Evolutionary conservation across 2,797 vertebrate genomes (phyloP).

Genomic region (Arctocebus calabarensis): DNA sequence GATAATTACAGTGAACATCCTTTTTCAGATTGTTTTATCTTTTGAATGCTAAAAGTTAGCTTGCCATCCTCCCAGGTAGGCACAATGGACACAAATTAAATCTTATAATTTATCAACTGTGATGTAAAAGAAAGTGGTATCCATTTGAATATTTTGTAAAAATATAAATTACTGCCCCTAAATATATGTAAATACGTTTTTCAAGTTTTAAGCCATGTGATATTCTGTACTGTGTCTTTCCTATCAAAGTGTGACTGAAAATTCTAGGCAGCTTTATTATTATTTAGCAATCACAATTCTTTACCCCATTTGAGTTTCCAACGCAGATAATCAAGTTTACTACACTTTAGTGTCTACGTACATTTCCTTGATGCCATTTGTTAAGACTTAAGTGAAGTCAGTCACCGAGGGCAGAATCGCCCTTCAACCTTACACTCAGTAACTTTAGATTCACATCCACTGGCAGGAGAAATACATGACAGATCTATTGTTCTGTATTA

Average conservation of each 20-base stretch:
- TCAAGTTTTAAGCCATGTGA: slow-evolving; percentile 84
- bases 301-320: slow-evolving; percentile 82
- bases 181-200: slow-evolving; percentile 81
- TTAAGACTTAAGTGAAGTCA: slow-evolving; percentile 86
- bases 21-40: slow-evolving; percentile 51
- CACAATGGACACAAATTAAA: slow-evolving; percentile 15
- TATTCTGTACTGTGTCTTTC: slow-evolving; percentile 84
- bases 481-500: slow-evolving; percentile 91
- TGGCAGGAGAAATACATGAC: slow-evolving; percentile 90
- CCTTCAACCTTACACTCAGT: slow-evolving; percentile 86
- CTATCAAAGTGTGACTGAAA: slow-evolving; percentile 87
- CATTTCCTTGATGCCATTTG: slow-evolving; percentile 83
- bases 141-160: neutral
- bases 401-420: slow-evolving; percentile 84
- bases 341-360: slow-evolving; percentile 80
- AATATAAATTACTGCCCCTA: slow-evolving; percentile 60
- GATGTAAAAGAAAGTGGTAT: slow-evolving; percentile 2
- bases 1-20: neutral
- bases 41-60: slow-evolving; percentile 60
- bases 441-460: slow-evolving; percentile 87
- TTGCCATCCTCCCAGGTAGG: slow-evolving; percentile 23
- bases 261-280: slow-evolving; percentile 73
- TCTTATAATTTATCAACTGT: slow-evolving; percentile 27
- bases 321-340: slow-evolving; percentile 84
- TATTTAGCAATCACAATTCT: slow-evolving; percentile 82